Evolutionary conservation across 2,888 invertebrate genomes (phyloP).

Genomic region (Pachymerium ferrugineum): DNA sequence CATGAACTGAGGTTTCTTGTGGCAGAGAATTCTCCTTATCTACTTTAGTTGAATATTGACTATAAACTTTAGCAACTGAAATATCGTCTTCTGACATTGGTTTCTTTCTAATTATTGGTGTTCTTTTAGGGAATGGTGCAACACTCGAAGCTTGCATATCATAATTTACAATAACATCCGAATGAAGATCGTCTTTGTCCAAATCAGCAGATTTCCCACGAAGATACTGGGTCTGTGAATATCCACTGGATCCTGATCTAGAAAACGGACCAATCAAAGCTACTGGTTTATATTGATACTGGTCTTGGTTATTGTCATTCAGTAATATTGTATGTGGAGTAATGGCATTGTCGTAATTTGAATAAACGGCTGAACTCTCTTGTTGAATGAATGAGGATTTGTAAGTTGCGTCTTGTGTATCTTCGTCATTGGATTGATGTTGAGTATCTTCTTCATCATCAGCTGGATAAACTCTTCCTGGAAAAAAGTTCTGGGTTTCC

Average conservation of each 20-base stretch:
- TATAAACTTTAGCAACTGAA: not conserved
- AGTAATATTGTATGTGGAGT: not conserved
- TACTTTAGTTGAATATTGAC: not conserved
- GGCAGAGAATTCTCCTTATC: no score
- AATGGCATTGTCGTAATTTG: not conserved
- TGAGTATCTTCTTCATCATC: not conserved
- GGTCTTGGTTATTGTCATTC: no score
- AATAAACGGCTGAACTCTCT: not conserved
- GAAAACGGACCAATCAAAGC: slow-evolving; percentile 12
- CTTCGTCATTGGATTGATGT: not conserved
- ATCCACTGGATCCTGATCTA: not conserved
- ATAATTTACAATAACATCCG: not conserved
- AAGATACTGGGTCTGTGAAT: not conserved
- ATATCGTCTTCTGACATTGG: not conserved
- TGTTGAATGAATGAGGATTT: not conserved
- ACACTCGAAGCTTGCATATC: not conserved
- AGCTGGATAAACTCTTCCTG: not conserved
- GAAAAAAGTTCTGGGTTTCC: no score
- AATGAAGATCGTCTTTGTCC: not conserved
- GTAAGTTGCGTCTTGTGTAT: not conserved
- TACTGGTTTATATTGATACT: not conserved
- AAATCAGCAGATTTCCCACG: not conserved
- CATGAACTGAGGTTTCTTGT: no score
- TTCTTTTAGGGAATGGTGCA: not conserved
- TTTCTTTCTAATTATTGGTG: not conserved